Base-by-base conservation (phyloP, 2,797 vertebrate genomes). In the Enteromius unitaeniatus region DNA sequence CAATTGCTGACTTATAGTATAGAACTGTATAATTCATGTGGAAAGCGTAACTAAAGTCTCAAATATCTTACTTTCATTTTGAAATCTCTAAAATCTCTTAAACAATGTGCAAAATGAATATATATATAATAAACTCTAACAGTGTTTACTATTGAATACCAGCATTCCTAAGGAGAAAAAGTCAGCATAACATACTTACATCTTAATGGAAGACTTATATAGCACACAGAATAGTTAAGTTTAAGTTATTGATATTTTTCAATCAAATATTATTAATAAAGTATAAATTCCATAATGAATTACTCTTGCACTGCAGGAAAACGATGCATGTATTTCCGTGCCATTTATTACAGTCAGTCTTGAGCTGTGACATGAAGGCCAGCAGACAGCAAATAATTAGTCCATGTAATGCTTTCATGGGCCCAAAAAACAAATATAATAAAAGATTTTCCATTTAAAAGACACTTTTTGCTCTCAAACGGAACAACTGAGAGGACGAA, bases 341-440 rank as follows among this genome's bases (percentile, higher is more conserved):
- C 40, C 40, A 7, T 65, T 34, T 11, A 49, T 64, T 31, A 14
- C 4, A 6, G 17, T 78, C 37, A 5, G 28, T 78, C 19, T 34
- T 53, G 19, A 34, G 31, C 28, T 14, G 15, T 26, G 75, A 45
- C 55, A 64, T 31, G 10, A 64, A 62, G 31, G 19, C 23, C 40
- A 65, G 58, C 5, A 78, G 17, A 65, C 42, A 31, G 26, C 23
- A 15, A 64, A 23, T 26, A 65, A 76, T n/a, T 0, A 4, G 40
- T 49, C 26, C 3, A 65, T 8, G 31, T 78, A 49, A 65, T 34
- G 77, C 26, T 65, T 34, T 65, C 21, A 76, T 1, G 77, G 26
- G 60, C 26, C 28, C 17, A 21, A 31, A 64, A 64, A 78, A 78
- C 10, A 64, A 78, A 78, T 13, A 34, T 31, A 78, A 64, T 64